Percentiles rank a stretch among this genome's conserved stretches.
Conservation (phyloP, 2,888 invertebrate genomes). For the Meloe dianella region DNA sequence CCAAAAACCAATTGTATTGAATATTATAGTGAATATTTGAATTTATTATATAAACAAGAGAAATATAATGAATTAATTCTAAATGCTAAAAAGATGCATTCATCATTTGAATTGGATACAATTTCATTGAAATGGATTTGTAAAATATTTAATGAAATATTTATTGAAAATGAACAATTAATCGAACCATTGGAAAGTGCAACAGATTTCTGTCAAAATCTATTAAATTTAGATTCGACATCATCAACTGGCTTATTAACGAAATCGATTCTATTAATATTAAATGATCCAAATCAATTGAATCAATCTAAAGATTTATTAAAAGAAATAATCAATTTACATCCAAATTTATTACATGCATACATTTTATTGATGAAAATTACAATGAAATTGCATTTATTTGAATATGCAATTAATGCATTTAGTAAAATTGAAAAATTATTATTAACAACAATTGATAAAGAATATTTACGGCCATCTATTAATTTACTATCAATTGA, state of each 20-base stretch:
- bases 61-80: constrained; percentile 59
- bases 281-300: constrained; percentile 60
- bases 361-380: constrained; percentile 62
- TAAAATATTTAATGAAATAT: constrained; percentile 63
- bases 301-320: constrained; percentile 64
- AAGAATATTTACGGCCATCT: constrained; percentile 44
- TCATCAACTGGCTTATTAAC: constrained; percentile 69
- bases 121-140: constrained; percentile 69
- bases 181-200: constrained; percentile 53
- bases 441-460: constrained; percentile 47
- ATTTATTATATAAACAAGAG: constrained; percentile 59
- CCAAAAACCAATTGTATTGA: constrained; percentile 46
- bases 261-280: constrained; percentile 64
- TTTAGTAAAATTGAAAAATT: constrained; percentile 54
- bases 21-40: constrained; percentile 61
- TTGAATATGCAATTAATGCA: constrained; percentile 60
- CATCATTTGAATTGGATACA: constrained; percentile 60
- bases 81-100: constrained; percentile 61
- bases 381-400: constrained; percentile 62
- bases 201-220: constrained; percentile 61
- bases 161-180: constrained; percentile 47
- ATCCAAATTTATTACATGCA: constrained; percentile 59
- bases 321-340: constrained; percentile 45
- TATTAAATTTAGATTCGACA: constrained; percentile 65
- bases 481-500: too few relatives aligned